Percentiles rank a stretch among this genome's conserved stretches.
Conservation (phyloP, 64 coral and sea anemone species). For the Stichodactyla mertensii region DNA sequence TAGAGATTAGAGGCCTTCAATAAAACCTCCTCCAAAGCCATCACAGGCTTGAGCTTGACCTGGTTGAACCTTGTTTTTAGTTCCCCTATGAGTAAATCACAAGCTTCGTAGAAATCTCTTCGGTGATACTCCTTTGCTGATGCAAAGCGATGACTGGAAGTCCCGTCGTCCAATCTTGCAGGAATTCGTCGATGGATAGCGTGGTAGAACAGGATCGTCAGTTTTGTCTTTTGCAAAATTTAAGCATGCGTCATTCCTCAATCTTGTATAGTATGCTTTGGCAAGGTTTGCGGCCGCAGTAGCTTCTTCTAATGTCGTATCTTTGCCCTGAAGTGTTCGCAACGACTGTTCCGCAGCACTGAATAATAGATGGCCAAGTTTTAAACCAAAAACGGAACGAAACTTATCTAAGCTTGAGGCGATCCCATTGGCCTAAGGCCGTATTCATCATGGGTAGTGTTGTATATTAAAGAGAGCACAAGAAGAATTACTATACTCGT, state of each 20-base stretch:
- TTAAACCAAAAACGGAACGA: conserved; percentile 34
- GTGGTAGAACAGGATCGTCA: conserved; percentile 29
- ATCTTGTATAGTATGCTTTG: not conserved
- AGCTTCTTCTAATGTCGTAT: conserved; percentile 35
- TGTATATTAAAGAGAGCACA: too few species aligned
- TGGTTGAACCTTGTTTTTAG: conserved; percentile 34
- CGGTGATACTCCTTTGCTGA: conserved; percentile 14
- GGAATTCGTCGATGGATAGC: conserved; percentile 17
- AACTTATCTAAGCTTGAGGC: conserved; percentile 30
- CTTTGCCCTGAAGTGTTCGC: not conserved
- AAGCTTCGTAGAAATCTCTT: conserved; percentile 28
- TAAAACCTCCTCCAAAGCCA: conserved; percentile 26
- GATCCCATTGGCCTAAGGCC: conserved; percentile 29
- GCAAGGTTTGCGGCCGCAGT: conserved; percentile 27
- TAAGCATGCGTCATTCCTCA: not conserved
- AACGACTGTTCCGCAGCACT: conserved; percentile 27
- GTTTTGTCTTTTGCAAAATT: conserved; percentile 11
- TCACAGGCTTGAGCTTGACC: conserved; percentile 15
- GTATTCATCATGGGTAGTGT: conserved; percentile 31
- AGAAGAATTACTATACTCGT: too few species aligned
- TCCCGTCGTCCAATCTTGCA: conserved; percentile 27
- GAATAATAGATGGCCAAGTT: conserved; percentile 34
- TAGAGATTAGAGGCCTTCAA: conserved; percentile 7
- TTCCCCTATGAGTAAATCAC: conserved; percentile 21
- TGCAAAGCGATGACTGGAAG: conserved; percentile 2